Percentiles rank a stretch among this genome's conserved stretches.
Evolutionary conservation across 64 coral and sea anemone genomes (phyloP).

Genomic region (Cladopsammia gracilis): DNA sequence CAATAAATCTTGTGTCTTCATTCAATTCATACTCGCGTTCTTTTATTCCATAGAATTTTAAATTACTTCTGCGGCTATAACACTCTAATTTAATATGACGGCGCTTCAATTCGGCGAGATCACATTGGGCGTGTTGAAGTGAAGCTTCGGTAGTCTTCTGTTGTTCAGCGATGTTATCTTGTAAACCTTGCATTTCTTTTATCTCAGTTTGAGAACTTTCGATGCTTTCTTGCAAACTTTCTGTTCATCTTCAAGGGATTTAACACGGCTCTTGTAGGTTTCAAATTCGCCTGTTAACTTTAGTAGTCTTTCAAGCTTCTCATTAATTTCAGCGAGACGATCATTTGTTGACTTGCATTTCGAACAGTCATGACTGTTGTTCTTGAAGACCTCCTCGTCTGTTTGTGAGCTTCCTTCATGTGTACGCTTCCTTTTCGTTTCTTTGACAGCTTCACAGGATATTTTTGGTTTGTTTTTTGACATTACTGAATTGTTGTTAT

Average conservation of each 20-base stretch:
- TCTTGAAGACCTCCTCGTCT: slow-evolving; percentile 5
- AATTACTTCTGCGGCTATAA: not conserved
- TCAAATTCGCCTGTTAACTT: not conserved
- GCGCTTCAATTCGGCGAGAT: not conserved
- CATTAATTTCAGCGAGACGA: not conserved
- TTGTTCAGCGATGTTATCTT: not conserved
- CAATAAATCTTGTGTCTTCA: not conserved
- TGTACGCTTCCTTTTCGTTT: not conserved
- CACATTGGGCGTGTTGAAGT: not conserved
- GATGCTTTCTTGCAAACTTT: not conserved
- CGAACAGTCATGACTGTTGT: not conserved
- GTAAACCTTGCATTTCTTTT: slow-evolving; percentile 9
- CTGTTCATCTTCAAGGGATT: not conserved
- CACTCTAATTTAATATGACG: slow-evolving; percentile 6
- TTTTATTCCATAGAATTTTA: slow-evolving; percentile 12
- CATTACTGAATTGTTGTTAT: not conserved
- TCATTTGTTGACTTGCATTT: slow-evolving; percentile 19
- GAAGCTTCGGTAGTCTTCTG: not conserved
- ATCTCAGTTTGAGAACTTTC: slow-evolving; percentile 5
- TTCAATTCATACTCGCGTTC: not conserved
- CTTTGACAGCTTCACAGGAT: not conserved
- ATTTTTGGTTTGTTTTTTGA: not conserved
- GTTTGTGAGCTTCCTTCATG: slow-evolving; percentile 19
- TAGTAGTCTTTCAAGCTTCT: slow-evolving; percentile 2
- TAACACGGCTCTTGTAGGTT: not conserved